Evolutionary conservation across 2,888 invertebrate genomes (phyloP), one percentile per base, ranked within the genome.

Genomic region (Stenichneumon culpator): DNA sequence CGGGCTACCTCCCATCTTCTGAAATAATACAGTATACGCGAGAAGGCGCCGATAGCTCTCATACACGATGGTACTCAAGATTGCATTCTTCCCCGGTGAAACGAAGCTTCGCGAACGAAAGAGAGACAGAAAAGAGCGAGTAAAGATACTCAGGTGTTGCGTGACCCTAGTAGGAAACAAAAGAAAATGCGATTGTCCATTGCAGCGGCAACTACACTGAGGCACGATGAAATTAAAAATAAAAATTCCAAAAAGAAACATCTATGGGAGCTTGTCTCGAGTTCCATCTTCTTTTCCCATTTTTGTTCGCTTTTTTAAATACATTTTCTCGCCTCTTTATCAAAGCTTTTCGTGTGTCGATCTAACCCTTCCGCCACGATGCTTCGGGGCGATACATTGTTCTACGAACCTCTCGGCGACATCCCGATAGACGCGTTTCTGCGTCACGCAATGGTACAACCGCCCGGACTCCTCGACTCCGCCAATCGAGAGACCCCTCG

Each of bases 41-140:
- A 54, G 72, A 70, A 68, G 60, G 44, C 77, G 6, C 52, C 80
- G 72, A 78, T 80, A 60, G 72, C 68, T 60, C 52, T 75, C n/a
- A 22, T 78, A 54, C 72, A 54, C 72, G 78, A 84, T 78, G 78
- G 68, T 60, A 60, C 81, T 84, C 52, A 52, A 78, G 44, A 84
- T 84, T 73, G 63, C 73, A 81, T 81, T 81, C 77, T 81, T 81
- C 50, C 25, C 32, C 52, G 52, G 44, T 69, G 67, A 77, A 67
- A 50, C 60, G 32, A 78, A 19, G 52, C 78, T 78, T 84, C 63
- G 63, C 72, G 52, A 73, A 52, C 44, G 16, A 52, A 73, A 65
- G 54, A 44, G 47, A 36, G 67, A 60, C 11, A 68, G 70, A 28
- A 50, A 36, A 68, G 28, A 79, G 25, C n/a, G 77, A 67, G 67